Percentiles rank a stretch among this genome's conserved stretches.
phyloP scores from a whole-genome alignment of 2,888 invertebrate species.

The Willowsia nigromaculata region DNA sequence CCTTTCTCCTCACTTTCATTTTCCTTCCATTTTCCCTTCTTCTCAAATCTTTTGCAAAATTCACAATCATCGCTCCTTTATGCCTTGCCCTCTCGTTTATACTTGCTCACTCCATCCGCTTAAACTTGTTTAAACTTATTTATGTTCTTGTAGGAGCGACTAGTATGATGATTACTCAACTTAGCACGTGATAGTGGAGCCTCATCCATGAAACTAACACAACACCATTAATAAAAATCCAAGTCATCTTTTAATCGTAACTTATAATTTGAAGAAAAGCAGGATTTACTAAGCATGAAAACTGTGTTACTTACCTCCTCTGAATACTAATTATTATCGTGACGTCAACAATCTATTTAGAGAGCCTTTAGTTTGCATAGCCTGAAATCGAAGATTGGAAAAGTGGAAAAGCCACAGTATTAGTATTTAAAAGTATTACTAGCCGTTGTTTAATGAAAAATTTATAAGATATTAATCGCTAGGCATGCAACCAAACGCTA shows the following conservation, averaged over 20 bases:
- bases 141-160: constrained; percentile 40
- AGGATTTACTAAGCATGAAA: no score
- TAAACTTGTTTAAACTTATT: constrained; percentile 73
- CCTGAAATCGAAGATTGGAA: no score
- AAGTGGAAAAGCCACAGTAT: no score
- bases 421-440: no score
- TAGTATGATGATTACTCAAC: constrained; percentile 1
- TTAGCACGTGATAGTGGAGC: not conserved
- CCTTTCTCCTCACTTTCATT: constrained; percentile 46
- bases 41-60: constrained; percentile 78
- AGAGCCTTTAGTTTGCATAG: no score
- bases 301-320: no score
- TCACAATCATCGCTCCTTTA: constrained; percentile 69
- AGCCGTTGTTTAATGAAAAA: no score
- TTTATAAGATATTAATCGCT: no score
- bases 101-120: constrained; percentile 71
- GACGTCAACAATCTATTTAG: no score
- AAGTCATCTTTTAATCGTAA: not conserved
- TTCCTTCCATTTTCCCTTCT: constrained; percentile 11
- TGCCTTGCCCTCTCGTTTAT: constrained; percentile 12
- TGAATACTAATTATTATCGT: no score
- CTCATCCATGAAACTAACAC: not conserved
- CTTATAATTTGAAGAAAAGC: no score
- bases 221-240: not conserved
- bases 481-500: no score